Conservation (phyloP, 2,888 invertebrate species). For the Drosophila cognata region DNA sequence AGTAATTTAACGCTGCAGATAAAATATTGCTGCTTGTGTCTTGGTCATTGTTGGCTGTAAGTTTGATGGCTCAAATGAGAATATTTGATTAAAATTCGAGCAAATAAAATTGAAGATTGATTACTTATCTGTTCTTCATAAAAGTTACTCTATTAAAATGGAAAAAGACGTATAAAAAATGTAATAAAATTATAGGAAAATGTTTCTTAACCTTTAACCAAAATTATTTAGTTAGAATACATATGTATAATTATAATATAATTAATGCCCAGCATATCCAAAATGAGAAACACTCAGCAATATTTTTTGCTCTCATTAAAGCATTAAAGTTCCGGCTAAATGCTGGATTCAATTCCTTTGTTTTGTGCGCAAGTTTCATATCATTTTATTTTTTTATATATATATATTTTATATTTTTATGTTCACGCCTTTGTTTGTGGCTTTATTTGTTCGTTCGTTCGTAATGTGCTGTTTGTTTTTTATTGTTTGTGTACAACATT, state of each 20-base stretch:
- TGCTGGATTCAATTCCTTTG: constrained; percentile 20
- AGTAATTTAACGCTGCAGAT: neutral
- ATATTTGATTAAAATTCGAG: neutral
- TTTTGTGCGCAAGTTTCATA: constrained; percentile 30
- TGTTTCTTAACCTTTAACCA: neutral
- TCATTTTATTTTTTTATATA: neutral
- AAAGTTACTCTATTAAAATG: too few relatives aligned
- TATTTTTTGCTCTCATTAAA: neutral
- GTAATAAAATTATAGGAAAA: neutral
- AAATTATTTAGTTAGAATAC: too few relatives aligned
- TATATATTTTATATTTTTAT: constrained; percentile 50
- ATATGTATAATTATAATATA: neutral
- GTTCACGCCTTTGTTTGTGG: constrained; percentile 57
- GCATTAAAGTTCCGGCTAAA: constrained; percentile 7
- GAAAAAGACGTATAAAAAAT: too few relatives aligned
- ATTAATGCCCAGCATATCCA: neutral
- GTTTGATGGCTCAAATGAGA: neutral
- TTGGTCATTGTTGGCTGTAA: neutral
- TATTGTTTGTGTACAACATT: constrained; percentile 73
- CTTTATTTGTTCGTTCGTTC: constrained; percentile 53
- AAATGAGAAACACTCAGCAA: neutral
- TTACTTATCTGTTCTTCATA: neutral
- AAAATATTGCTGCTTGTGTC: neutral
- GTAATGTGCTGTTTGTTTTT: constrained; percentile 74
- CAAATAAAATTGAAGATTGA: neutral